Base-by-base conservation (phyloP, 2,888 invertebrate genomes). In the Hyposoter dolosus region DNA sequence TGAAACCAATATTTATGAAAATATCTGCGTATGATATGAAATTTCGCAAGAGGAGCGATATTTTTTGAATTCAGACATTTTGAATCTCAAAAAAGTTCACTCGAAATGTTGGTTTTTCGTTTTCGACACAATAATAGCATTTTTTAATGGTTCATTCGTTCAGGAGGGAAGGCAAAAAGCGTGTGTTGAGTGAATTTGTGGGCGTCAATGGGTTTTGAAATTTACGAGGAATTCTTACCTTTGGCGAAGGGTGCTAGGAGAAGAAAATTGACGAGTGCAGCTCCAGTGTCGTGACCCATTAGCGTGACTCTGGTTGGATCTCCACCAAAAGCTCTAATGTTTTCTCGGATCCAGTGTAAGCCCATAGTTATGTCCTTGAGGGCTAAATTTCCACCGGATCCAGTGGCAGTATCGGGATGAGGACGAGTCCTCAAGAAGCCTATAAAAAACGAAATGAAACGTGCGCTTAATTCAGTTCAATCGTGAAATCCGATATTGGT, bases 271-370 rank as follows among this genome's bases (percentile, higher is more conserved):
- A 96, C 98, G 53, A 98, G 95, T 2, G 98, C 97, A 0, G 98
- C 98, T 0, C 98, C 98, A 4, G 97, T 97, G 77, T 97, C 97
- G 94, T 98, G 98, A 2, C 98, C 98, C 88, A 97, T 95, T 63
- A 98, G 94, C 35, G 98, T 98, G 86, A 98, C 96, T 76, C 97
- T 95, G 69, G 95, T 95, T 0, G 97, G 96, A 94, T 98, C 98
- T 0, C 98, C 98, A n/a, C 98, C 98, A 94, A 99, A 98, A 3
- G 97, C 96, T 0, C 96, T 97, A 66, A 98, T 96, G 94, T 98
- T 98, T 90, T 96, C 96, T 88, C 96, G 96, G 91, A 98, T 95
- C 98, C 98, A 98, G 86, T 96, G 95, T 86, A 98, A 95, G n/a
- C 97, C 97, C 63, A 97, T 97, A 69, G 96, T 95, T 91, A 97